Base-by-base conservation (phyloP, 1,140 invertebrate genomes). In the Drosophila saltans region DNA sequence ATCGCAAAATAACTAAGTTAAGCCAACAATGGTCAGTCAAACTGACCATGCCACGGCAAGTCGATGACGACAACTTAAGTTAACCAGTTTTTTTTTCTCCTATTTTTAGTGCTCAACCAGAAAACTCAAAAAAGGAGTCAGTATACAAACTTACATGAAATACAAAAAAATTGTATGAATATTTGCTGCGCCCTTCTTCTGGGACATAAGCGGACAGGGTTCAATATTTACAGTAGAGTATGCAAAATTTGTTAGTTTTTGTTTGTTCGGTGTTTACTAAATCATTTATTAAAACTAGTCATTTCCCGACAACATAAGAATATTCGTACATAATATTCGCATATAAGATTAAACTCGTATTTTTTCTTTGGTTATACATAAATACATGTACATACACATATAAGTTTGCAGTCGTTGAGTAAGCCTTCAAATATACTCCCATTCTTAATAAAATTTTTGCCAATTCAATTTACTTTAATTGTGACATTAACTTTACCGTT, bases 11-110 rank as follows among this genome's bases (percentile, higher is more conserved):
- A 36, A n/a, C 30, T 4, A 21, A 36, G 24, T 30, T 48, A 16
- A 45, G 3, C 24, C 26, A 24, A 62, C n/a, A 52, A 26, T 52
- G 60, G 74, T 70, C 69, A 4, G 63, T 40, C 71, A 41, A 81
- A 59, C 40, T 43, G 41, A 28, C 41, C 45, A 43, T 28, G 69
- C 83, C 80, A 81, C 68, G 74, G 74, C 74, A 73, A 80, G 60
- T 70, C 52, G 33, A 56, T 45, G 75, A 55, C 61, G 68, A 48
- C 72, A 61, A 75, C 68, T 41, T 64, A 45, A 69, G 8, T 21
- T 63, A 80, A 85, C 82, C 82, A 81, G 82, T 88, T 88, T 52
- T 52, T 3, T 16, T 16, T 5, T 45, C 8, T 2, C 2, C 21
- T 48, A 7, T 43, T 74, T 64, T 72, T 58, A 56, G 41, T 60